Base-by-base conservation (phyloP, 2,113 vertebrate species). In the Thermophis baileyi region DNA sequence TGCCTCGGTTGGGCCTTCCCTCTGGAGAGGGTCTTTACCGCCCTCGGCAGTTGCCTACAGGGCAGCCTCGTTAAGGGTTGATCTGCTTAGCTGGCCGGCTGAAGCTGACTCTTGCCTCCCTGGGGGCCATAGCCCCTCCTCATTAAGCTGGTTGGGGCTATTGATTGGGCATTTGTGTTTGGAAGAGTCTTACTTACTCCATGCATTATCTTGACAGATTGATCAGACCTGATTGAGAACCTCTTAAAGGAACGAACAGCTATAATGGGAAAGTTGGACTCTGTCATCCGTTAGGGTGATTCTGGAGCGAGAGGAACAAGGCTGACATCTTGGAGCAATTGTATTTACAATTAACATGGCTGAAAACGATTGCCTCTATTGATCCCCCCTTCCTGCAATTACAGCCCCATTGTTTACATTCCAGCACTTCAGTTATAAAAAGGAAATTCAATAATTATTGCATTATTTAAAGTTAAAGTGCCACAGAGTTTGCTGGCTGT, bases 371-470 rank as follows among this genome's bases (percentile, higher is more conserved):
- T 99, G 98, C 98, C 98, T 98, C 98, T 99, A 99, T 99, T 99
- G 99, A 99, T 99, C 98, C 98, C 98, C 98, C 98, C 98, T 98
- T 98, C 98, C 98, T 98, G 98, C 99, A 99, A 99, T 99, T 99
- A 99, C 99, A 98, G 98, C 99, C 98, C 98, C 98, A 99, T 99
- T 99, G 99, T 99, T 99, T 99, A 99, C 99, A 99, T 99, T 99
- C 98, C 98, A 98, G 98, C 98, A 98, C 99, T 99, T 99, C 98
- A 98, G 98, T 99, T 99, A 99, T 99, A 99, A 98, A 98, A 99
- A 99, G 97, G 98, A 98, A 99, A 99, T 99, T 99, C 99, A 99
- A 99, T 99, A 99, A 99, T 99, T 99, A 99, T 99, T 99, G 99
- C 98, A 99, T 99, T 99, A 99, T 98, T 99, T 99, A 99, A 99